These are phyloP conservation scores for Rhynchonycteris naso DNA, from an alignment of 2,797 vertebrate genomes.

Conservation along the genomic window DNA sequence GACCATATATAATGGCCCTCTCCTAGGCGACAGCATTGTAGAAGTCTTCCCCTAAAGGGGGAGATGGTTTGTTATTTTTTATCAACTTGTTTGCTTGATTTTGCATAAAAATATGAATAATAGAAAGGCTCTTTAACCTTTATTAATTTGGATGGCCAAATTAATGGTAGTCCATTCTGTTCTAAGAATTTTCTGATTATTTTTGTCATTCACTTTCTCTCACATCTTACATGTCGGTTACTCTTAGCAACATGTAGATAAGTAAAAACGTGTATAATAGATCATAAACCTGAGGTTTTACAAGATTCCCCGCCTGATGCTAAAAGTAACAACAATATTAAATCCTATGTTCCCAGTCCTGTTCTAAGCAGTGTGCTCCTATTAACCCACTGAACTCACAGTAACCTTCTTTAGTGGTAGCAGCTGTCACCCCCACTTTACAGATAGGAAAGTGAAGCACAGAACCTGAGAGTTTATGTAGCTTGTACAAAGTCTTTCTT, in stretches of 20 bases:
- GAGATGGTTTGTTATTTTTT: not conserved
- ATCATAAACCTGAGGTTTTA: not conserved
- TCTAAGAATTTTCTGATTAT: slow-evolving; percentile 10
- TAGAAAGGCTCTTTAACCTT: not conserved
- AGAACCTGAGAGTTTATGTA: not conserved
- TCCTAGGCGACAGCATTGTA: not conserved
- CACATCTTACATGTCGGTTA: not conserved
- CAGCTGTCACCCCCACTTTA: not conserved
- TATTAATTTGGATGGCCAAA: not conserved
- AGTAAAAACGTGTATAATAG: not conserved
- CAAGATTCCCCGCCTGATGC: not conserved
- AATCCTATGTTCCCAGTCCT: not conserved
- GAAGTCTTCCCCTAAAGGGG: not conserved
- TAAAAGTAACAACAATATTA: not conserved
- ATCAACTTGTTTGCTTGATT: slow-evolving; percentile 15
- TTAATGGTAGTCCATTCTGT: not conserved
- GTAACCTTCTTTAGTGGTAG: not conserved
- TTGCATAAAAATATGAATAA: not conserved
- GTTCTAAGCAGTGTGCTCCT: not conserved
- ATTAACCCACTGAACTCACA: not conserved
- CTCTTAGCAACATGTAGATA: not conserved
- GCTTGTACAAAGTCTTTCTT: not conserved
- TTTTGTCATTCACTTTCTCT: not conserved
- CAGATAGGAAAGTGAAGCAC: not conserved
- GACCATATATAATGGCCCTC: not conserved